Evolutionary conservation across 2,888 invertebrate genomes (phyloP).

Genomic region (Crematogaster levior): DNA sequence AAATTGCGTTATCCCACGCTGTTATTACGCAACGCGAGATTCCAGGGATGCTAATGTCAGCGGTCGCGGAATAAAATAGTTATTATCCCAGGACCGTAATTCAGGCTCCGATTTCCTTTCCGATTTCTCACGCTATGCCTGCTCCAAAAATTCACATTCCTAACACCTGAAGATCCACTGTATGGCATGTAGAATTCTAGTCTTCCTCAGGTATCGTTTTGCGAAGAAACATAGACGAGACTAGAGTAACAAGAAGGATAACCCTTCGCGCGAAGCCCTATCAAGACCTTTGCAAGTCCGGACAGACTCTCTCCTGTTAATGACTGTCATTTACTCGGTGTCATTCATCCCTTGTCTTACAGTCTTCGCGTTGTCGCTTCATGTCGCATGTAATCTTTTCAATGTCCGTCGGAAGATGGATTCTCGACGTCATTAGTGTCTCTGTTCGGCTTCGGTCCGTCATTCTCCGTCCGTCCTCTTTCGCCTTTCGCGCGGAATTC

Average conservation of each 20-base stretch:
- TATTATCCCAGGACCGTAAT: constrained; percentile 42
- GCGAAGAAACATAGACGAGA: background rate
- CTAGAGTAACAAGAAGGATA: background rate
- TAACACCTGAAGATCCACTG: background rate
- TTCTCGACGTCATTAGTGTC: constrained; percentile 73
- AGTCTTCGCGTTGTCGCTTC: constrained; percentile 48
- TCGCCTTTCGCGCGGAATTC: constrained; percentile 21
- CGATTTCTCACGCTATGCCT: constrained; percentile 17
- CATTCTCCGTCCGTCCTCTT: constrained; percentile 1
- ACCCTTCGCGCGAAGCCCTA: background rate
- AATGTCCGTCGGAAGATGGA: constrained; percentile 72
- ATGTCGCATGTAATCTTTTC: constrained; percentile 68
- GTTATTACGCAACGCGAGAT: constrained; percentile 27
- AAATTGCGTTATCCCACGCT: constrained; percentile 35
- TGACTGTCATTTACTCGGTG: constrained; percentile 73
- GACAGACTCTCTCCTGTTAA: constrained; percentile 67
- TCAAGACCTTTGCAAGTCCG: constrained; percentile 48
- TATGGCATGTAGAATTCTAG: background rate
- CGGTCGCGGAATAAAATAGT: constrained; percentile 28
- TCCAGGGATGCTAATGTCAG: constrained; percentile 15
- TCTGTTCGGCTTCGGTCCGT: constrained; percentile 14
- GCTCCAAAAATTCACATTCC: constrained; percentile 3
- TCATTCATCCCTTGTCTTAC: constrained; percentile 63
- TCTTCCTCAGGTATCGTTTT: background rate
- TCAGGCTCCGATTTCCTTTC: constrained; percentile 6